A percentile compares a stretch with the other conserved stretches of the same genome.
These are phyloP conservation scores for Alectura lathami DNA, from an alignment of 2,113 vertebrate genomes.

Conservation along the genomic window DNA sequence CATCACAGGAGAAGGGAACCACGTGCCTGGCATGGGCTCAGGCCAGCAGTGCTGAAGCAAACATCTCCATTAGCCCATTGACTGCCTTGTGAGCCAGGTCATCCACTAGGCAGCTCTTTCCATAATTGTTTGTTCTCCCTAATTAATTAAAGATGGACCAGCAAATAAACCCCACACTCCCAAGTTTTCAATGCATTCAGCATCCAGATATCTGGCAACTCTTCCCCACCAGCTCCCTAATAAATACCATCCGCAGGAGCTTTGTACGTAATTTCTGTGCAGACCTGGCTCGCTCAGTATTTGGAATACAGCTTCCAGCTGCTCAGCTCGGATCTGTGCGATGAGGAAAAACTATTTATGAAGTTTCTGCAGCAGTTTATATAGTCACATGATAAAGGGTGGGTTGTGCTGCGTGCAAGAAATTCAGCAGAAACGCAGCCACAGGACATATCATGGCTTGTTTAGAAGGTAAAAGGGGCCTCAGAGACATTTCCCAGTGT, in stretches of 20 bases:
- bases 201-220: conserved; percentile 10
- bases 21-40: not conserved
- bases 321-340: conserved; percentile 57
- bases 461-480: not conserved
- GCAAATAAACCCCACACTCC: not conserved
- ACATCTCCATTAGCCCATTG: not conserved
- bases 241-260: conserved; percentile 65
- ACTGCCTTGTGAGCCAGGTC: not conserved
- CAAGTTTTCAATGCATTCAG: not conserved
- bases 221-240: conserved; percentile 21
- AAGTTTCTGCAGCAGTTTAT: conserved; percentile 24
- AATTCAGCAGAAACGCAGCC: not conserved
- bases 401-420: not conserved
- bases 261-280: conserved; percentile 63
- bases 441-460: conserved; percentile 14
- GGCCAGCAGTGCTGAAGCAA: not conserved
- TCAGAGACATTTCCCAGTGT: not conserved
- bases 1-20: not conserved
- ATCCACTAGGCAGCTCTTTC: not conserved
- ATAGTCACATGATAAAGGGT: conserved; percentile 64
- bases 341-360: conserved; percentile 60
- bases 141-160: conserved; percentile 20
- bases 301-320: conserved; percentile 72
- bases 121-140: not conserved
- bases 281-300: conserved; percentile 40